Percentiles rank a stretch among this genome's conserved stretches.
Evolutionary conservation across 2,113 vertebrate species (phyloP).

Genomic region (Pelobates fuscus): DNA sequence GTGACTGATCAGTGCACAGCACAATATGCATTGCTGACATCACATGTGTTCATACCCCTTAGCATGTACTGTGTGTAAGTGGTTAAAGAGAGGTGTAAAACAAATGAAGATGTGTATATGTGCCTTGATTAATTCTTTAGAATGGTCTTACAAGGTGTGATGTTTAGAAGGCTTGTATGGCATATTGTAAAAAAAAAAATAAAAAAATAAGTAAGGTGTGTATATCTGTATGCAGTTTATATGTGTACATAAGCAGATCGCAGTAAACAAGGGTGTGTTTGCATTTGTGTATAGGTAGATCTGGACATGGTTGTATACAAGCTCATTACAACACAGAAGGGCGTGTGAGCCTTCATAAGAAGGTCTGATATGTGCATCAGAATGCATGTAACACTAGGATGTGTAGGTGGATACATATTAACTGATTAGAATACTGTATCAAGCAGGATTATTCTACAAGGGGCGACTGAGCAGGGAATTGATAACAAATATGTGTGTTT

Average conservation of each 20-base stretch:
- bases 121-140: no score
- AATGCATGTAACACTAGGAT: background rate
- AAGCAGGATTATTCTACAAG: background rate
- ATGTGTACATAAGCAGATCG: background rate
- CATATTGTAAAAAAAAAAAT: no score
- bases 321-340: background rate
- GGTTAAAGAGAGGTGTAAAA: no score
- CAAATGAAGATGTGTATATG: no score
- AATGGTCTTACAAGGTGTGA: no score
- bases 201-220: background rate
- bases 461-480: background rate
- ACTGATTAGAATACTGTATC: background rate
- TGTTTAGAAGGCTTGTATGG: no score
- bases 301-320: conserved; percentile 21
- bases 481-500: background rate
- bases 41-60: background rate
- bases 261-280: conserved; percentile 13
- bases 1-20: background rate
- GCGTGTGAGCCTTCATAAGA: background rate
- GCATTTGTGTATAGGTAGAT: conserved; percentile 4
- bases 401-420: background rate
- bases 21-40: background rate
- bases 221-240: background rate
- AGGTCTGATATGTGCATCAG: no score
- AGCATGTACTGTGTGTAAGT: no score